phyloP scores from a whole-genome alignment of 92 coral and sea anemone genomes.

The Galaxea fascicularis region DNA sequence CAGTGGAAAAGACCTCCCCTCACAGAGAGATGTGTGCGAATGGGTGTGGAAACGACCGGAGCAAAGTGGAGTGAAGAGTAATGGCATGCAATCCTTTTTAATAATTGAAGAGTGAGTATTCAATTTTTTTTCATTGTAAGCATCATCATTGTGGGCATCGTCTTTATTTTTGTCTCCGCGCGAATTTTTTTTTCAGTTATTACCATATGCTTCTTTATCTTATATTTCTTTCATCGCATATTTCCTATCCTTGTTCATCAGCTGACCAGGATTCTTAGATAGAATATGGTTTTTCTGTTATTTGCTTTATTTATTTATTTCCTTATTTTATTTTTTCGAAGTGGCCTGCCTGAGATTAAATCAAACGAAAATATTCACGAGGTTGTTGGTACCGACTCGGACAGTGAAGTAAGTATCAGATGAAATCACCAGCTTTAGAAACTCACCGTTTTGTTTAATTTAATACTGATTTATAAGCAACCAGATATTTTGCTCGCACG shows the following conservation, averaged over 20 bases:
- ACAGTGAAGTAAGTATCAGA: no score
- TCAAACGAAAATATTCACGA: not conserved
- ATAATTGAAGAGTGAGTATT: slow-evolving; percentile 45
- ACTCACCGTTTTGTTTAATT: no score
- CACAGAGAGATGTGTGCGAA: slow-evolving; percentile 46
- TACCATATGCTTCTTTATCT: no score
- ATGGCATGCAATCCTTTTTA: slow-evolving; percentile 45
- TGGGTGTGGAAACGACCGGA: slow-evolving; percentile 71
- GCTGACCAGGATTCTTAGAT: not conserved
- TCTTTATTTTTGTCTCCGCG: not conserved
- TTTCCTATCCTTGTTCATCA: slow-evolving; percentile 5
- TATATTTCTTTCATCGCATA: no score
- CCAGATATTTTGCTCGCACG: no score
- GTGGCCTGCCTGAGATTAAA: slow-evolving; percentile 16
- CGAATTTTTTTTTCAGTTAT: no score
- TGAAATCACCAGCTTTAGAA: no score
- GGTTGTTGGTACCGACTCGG: slow-evolving; percentile 1
- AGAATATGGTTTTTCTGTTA: not conserved
- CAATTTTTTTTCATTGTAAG: slow-evolving; percentile 5
- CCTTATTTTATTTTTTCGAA: not conserved
- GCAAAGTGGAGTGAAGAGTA: slow-evolving; percentile 53
- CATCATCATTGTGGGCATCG: no score
- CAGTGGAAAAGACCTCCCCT: slow-evolving; percentile 29
- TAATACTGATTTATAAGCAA: no score
- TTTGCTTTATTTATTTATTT: not conserved